phyloP scores from a whole-genome alignment of 2,888 invertebrate species.

The Nomada hirtipes region DNA sequence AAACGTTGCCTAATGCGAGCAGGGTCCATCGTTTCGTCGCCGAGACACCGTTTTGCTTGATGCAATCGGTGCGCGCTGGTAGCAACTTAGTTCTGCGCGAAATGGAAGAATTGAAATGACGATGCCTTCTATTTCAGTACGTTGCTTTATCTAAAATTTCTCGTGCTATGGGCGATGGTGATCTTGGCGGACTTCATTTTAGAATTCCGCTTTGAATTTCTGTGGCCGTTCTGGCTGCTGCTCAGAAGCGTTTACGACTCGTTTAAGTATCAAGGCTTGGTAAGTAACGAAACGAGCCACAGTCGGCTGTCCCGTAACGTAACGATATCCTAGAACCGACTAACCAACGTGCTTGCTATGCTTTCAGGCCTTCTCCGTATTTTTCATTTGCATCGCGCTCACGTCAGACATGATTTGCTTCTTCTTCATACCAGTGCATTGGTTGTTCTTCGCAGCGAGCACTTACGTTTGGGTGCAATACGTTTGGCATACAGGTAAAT shows the following conservation, averaged over 20 bases:
- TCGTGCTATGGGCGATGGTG: conserved; percentile 97
- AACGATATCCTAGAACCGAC: conserved; percentile 5
- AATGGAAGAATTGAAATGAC: conserved; percentile 38
- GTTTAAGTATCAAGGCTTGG: conserved; percentile 98
- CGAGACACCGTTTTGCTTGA: no score
- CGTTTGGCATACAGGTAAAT: conserved; percentile 97
- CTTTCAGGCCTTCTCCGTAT: conserved; percentile 97
- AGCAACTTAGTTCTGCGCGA: no score
- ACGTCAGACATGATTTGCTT: conserved; percentile 99
- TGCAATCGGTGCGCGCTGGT: no score
- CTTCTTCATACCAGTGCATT: conserved; percentile 99
- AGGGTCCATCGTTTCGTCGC: no score
- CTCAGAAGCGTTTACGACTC: conserved; percentile 98
- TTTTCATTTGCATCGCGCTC: conserved; percentile 98
- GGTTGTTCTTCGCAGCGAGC: conserved; percentile 98
- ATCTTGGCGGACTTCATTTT: conserved; percentile 98
- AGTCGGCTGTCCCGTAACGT: no score
- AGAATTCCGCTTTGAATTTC: conserved; percentile 99
- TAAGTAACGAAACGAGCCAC: conserved; percentile 85
- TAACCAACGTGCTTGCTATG: conserved; percentile 23
- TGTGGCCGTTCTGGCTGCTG: conserved; percentile 99
- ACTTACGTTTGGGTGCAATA: conserved; percentile 99
- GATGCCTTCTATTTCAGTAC: conserved; percentile 89
- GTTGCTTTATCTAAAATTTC: conserved; percentile 97
- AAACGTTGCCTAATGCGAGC: no score